Evolutionary conservation across 2,797 vertebrate species (phyloP), one percentile per base, ranked within the genome.

Genomic region (Mus spretus): DNA sequence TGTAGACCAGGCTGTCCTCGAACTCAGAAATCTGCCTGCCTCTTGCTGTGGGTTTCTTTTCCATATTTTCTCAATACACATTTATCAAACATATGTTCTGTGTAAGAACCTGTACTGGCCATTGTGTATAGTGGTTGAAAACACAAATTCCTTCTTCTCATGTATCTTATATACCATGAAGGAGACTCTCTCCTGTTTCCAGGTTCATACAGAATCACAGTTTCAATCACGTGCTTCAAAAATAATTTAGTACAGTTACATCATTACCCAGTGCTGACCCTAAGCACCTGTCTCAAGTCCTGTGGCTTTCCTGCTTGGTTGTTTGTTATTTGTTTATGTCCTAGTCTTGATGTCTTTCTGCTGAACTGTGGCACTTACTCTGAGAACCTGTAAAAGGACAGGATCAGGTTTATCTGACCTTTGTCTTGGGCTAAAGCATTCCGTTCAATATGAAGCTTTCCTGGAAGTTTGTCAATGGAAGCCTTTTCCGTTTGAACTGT

Each of bases 181-280:
- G 57, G 10, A 77, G 63, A 88, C 31, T 90, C 1, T 59, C 81
- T n/a, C 9, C 74, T 94, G 59, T 96, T 94, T 96, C 61, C 78
- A 95, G 82, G n/a, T 85, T 93, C 59, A 84, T 84, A 96, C 22
- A 77, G 92, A 53, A 91, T 97, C 79, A 95, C 44, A 87, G 47
- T 84, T 93, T 92, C 75, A 95, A 86, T 89, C 2, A 86, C 67
- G 55, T 70, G 37, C n/a, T 95, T 91, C 12, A 77, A 77, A 47
- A 15, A 93, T 94, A 89, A 91, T 74, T 31, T 72, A 89, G 47
- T 86, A 74, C 1, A 1, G 37, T 92, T 80, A 92, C 63, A 92
- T 92, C 90, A 94, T 90, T 77, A 90, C 67, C 91, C 89, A 92
- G 72, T 90, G 94, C 88, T 95, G 61, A 93, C 90, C 34, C 74